Conservation (phyloP, 1,140 invertebrate species). For the Aethina tumida region DNA sequence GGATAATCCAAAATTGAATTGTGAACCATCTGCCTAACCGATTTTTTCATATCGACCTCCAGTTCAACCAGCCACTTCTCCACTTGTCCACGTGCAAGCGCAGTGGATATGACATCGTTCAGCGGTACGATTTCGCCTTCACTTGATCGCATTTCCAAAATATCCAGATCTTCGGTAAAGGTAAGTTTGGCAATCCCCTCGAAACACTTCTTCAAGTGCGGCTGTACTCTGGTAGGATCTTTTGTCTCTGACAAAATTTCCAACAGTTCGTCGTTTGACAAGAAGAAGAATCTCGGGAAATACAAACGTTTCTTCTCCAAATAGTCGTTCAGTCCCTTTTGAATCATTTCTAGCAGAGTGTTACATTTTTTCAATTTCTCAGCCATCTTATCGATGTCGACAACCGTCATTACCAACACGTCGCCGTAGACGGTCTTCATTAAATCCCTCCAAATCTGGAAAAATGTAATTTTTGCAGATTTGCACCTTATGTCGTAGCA, state of each 20-base stretch:
- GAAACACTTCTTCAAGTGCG: slow-evolving; percentile 96
- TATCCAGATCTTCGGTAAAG: slow-evolving; percentile 80
- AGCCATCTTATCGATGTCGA: slow-evolving; percentile 88
- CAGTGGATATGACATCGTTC: slow-evolving; percentile 74
- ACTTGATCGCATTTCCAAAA: slow-evolving; percentile 82
- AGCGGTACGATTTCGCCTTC: slow-evolving; percentile 77
- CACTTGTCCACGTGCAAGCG: slow-evolving; percentile 84
- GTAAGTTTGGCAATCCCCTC: slow-evolving; percentile 79
- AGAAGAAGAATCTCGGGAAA: slow-evolving; percentile 94
- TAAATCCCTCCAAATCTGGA: slow-evolving; percentile 80
- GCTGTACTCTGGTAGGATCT: slow-evolving; percentile 92
- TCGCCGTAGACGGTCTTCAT: slow-evolving; percentile 77
- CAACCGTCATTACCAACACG: slow-evolving; percentile 72
- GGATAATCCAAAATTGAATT: slow-evolving; percentile 58
- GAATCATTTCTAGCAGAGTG: slow-evolving; percentile 76
- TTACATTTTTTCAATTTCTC: slow-evolving; percentile 86
- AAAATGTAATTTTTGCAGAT: slow-evolving; percentile 8
- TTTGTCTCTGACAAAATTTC: slow-evolving; percentile 96
- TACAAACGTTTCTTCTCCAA: slow-evolving; percentile 91
- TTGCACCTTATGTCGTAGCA: background rate
- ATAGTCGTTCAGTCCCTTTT: slow-evolving; percentile 88
- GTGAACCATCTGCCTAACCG: slow-evolving; percentile 61
- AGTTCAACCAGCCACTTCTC: slow-evolving; percentile 94
- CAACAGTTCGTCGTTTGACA: slow-evolving; percentile 92
- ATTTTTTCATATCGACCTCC: slow-evolving; percentile 84